Evolutionary conservation across 2,888 invertebrate species (phyloP).

Genomic region (Gari tellinella): DNA sequence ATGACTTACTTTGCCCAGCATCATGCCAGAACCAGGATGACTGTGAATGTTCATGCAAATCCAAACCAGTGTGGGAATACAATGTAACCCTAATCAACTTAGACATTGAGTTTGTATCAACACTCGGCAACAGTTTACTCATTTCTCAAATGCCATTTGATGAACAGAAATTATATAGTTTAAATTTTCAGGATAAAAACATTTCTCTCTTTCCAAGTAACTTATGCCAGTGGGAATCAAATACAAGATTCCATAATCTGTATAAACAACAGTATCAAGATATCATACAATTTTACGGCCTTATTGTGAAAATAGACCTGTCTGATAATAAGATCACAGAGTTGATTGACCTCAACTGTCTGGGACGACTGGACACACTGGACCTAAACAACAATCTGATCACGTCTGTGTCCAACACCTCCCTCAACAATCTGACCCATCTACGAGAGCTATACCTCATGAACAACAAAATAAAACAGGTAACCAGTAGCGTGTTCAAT

Average conservation of each 20-base stretch:
- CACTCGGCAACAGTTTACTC: too few relatives aligned
- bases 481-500: too few relatives aligned
- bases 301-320: slow-evolving; percentile 23
- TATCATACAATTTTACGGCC: slow-evolving; percentile 6
- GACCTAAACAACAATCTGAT: slow-evolving; percentile 18
- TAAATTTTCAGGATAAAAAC: slow-evolving; percentile 3
- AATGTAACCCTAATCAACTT: too few relatives aligned
- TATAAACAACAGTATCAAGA: not conserved
- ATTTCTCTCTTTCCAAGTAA: slow-evolving; percentile 42
- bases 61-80: too few relatives aligned
- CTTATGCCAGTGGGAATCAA: slow-evolving; percentile 39
- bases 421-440: slow-evolving; percentile 23
- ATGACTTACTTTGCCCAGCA: too few relatives aligned
- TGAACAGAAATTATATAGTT: too few relatives aligned
- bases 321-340: slow-evolving; percentile 22
- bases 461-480: slow-evolving; percentile 21
- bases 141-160: too few relatives aligned
- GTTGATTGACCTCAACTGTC: too few relatives aligned
- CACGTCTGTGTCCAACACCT: slow-evolving; percentile 15
- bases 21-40: too few relatives aligned
- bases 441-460: slow-evolving; percentile 19
- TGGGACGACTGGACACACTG: slow-evolving; percentile 22
- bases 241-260: not conserved
- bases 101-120: too few relatives aligned
- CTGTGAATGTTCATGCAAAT: too few relatives aligned